Conservation (phyloP, 2,797 vertebrate species). For the Sebastes itinus region DNA sequence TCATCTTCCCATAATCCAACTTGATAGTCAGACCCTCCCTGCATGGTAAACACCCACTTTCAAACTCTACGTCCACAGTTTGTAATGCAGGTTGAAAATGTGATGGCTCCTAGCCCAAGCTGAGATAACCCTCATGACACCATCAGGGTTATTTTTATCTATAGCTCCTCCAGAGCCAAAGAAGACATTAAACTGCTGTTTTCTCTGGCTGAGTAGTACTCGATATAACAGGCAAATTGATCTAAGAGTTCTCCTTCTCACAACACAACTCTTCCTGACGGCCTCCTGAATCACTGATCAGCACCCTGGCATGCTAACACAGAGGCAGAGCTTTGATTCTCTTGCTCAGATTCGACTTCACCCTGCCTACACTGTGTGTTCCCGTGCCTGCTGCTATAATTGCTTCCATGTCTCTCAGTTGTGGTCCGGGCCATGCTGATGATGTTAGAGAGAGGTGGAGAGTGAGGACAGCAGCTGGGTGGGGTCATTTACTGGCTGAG, state of each 20-base stretch:
- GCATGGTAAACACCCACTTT: background rate
- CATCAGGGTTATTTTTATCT: constrained; percentile 7
- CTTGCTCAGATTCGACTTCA: constrained; percentile 45
- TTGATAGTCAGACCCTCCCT: background rate
- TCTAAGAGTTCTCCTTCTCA: background rate
- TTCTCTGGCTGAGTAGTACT: background rate
- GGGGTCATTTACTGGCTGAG: constrained; percentile 64
- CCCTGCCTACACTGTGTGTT: constrained; percentile 48
- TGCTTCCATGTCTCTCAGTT: constrained; percentile 80
- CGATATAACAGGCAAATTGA: background rate
- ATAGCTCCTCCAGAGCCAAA: background rate
- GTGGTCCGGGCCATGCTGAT: constrained; percentile 64
- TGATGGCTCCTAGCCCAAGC: background rate
- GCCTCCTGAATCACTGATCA: constrained; percentile 35
- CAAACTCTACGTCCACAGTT: background rate
- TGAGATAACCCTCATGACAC: constrained; percentile 2
- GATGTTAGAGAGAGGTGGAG: constrained; percentile 65
- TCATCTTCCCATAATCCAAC: background rate
- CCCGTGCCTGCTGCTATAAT: constrained; percentile 71
- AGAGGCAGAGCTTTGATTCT: constrained; percentile 52
- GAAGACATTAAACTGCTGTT: background rate
- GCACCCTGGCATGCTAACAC: constrained; percentile 34
- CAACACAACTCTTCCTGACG: background rate
- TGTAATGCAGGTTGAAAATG: background rate
- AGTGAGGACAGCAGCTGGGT: constrained; percentile 59